Evolutionary conservation across 2,113 vertebrate genomes (phyloP).

Genomic region (Felis chaus): DNA sequence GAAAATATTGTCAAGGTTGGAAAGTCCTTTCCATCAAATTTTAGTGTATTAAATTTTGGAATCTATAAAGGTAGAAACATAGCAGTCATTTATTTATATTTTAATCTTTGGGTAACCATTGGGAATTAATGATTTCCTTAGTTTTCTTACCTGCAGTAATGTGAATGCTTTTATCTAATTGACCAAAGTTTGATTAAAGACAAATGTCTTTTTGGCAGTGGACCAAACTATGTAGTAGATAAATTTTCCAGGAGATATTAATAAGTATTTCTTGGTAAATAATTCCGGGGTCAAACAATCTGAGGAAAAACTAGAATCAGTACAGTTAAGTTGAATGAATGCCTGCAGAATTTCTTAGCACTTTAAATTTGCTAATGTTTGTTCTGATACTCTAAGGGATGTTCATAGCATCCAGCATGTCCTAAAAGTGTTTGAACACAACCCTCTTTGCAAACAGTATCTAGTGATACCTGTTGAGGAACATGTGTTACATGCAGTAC

Average conservation of each 20-base stretch:
- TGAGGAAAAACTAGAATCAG: background rate
- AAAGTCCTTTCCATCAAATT: background rate
- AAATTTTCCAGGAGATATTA: background rate
- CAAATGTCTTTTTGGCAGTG: background rate
- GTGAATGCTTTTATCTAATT: background rate
- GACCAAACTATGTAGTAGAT: background rate
- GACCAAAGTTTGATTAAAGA: conserved; percentile 10
- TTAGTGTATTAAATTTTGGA: background rate
- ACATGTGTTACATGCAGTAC: background rate
- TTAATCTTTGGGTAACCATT: background rate
- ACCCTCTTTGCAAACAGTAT: background rate
- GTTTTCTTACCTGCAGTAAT: background rate
- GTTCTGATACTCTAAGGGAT: background rate
- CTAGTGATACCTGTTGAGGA: background rate
- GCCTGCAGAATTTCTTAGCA: background rate
- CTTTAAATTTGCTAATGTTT: background rate
- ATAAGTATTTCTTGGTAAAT: background rate
- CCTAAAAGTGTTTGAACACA: background rate
- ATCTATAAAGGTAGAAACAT: background rate
- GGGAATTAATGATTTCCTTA: background rate
- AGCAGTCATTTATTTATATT: background rate
- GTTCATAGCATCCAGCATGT: background rate
- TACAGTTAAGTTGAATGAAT: background rate
- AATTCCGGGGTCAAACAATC: background rate
- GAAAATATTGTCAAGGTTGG: background rate